phyloP scores from a whole-genome alignment of 2,888 invertebrate species.

The Rhopalosiphum nymphaeae region DNA sequence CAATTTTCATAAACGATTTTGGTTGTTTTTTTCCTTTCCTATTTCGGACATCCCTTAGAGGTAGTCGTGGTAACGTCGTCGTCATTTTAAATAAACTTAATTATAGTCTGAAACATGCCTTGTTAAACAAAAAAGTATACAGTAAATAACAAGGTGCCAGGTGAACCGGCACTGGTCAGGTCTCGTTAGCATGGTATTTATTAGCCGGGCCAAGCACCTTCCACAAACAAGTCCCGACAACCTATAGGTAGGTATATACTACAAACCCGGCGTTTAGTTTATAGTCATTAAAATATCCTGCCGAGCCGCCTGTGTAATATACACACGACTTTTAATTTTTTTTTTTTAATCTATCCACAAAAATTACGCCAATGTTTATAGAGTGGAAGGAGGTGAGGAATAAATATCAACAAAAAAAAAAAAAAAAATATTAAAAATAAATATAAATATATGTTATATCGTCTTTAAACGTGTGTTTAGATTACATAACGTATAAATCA shows the following conservation, averaged over 20 bases:
- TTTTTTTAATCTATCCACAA: constrained; percentile 48
- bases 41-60: constrained; percentile 46
- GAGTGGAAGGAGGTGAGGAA: constrained; percentile 23
- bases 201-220: constrained; percentile 64
- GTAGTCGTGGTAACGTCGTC: constrained; percentile 38
- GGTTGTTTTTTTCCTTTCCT: constrained; percentile 24
- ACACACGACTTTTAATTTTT: constrained; percentile 57
- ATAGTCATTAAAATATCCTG: constrained; percentile 64
- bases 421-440: not conserved
- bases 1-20: constrained; percentile 24
- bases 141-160: constrained; percentile 65
- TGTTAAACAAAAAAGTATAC: constrained; percentile 58
- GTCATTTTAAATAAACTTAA: constrained; percentile 57
- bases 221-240: constrained; percentile 64
- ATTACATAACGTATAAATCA: constrained; percentile 63
- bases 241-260: constrained; percentile 28
- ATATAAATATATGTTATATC: constrained; percentile 24
- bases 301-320: constrained; percentile 48
- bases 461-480: constrained; percentile 56
- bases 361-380: constrained; percentile 61
- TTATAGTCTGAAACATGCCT: constrained; percentile 51
- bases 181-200: constrained; percentile 65
- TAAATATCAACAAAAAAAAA: constrained; percentile 19
- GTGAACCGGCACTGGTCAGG: constrained; percentile 65
- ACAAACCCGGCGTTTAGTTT: constrained; percentile 59